Percentiles rank a stretch among this genome's conserved stretches.
These are phyloP conservation scores for Hipparchia semele DNA, from an alignment of 2,888 invertebrate genomes.

Conservation along the genomic window DNA sequence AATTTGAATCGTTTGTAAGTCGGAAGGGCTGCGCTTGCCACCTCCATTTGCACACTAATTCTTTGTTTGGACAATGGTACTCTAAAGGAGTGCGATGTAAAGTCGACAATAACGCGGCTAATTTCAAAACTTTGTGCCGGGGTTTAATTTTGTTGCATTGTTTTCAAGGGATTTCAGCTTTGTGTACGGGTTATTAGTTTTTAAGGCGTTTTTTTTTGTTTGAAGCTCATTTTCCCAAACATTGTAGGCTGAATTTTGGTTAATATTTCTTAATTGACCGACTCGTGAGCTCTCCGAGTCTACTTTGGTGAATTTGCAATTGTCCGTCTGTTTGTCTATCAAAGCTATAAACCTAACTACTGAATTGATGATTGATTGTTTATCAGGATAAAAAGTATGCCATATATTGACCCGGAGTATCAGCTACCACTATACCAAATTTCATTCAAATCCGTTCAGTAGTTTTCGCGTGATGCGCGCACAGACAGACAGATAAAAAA, in stretches of 20 bases:
- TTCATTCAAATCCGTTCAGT: too few species aligned
- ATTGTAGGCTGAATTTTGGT: neutral
- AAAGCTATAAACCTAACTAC: too few species aligned
- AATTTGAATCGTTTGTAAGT: constrained; percentile 14
- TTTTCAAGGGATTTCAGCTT: constrained; percentile 25
- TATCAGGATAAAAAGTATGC: too few species aligned
- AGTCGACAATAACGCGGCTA: constrained; percentile 45
- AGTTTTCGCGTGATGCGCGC: too few species aligned
- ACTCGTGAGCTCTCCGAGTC: too few species aligned
- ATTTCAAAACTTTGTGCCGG: constrained; percentile 42
- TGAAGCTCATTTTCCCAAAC: neutral
- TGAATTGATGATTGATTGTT: too few species aligned
- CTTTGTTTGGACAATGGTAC: constrained; percentile 35
- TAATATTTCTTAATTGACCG: neutral
- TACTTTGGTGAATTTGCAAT: too few species aligned
- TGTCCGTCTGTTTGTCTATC: too few species aligned
- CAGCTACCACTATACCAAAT: too few species aligned
- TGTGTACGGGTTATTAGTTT: constrained; percentile 24
- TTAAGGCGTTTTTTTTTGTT: constrained; percentile 1
- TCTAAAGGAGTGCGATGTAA: constrained; percentile 40
- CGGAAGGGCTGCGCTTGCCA: constrained; percentile 15
- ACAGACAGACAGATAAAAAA: too few species aligned
- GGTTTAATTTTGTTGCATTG: constrained; percentile 42
- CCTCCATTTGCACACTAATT: constrained; percentile 43
- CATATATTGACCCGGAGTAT: too few species aligned